Conservation (phyloP, 2,113 vertebrate genomes). For the Eonycteris spelaea region DNA sequence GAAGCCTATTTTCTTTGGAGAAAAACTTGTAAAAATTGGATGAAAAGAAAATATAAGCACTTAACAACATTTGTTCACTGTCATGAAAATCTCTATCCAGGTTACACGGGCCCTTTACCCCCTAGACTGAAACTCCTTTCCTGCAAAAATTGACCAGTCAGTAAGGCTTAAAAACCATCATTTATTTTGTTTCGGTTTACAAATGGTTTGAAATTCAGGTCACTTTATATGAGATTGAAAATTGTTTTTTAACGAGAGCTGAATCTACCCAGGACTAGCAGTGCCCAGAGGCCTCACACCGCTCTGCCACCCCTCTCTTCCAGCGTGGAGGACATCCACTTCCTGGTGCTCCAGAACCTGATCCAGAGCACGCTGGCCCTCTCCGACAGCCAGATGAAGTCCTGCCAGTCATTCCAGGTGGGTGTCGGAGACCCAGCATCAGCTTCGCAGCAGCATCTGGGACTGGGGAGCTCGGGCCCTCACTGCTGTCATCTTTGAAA, state of each 20-base stretch:
- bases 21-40: background rate
- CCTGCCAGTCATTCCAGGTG: conserved; percentile 93
- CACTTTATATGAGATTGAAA: background rate
- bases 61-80: background rate
- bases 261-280: rapidly evolving
- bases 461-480: background rate
- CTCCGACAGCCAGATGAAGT: conserved; percentile 93
- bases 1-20: background rate
- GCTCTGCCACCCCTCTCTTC: background rate
- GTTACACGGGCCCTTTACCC: no score
- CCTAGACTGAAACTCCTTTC: background rate
- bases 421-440: rapidly evolving
- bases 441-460: rapidly evolving
- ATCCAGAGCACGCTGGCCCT: conserved; percentile 96
- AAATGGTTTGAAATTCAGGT: no score
- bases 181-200: background rate
- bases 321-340: conserved; percentile 92
- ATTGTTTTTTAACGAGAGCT: background rate
- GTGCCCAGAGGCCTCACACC: background rate
- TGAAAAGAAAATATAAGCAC: background rate
- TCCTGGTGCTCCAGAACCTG: conserved; percentile 92
- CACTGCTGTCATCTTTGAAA: background rate
- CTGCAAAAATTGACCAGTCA: background rate
- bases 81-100: background rate
- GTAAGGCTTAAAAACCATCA: background rate